Conservation (phyloP, 2,113 vertebrate genomes). For the Channa maculata region DNA sequence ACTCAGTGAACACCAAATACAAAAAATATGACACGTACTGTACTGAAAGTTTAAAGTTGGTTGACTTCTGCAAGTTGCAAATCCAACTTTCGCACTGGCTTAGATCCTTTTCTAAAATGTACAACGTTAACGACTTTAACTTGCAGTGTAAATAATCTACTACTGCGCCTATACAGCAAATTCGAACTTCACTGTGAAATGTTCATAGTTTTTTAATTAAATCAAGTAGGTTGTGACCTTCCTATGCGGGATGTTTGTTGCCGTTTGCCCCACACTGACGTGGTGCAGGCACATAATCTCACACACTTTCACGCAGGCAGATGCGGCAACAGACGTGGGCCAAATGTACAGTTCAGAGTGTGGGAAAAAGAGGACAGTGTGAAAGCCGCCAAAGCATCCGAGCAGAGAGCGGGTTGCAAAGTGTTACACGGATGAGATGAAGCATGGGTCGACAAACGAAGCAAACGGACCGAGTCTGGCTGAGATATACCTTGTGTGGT, state of each 20-base stretch:
- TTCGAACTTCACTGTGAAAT: too few species aligned
- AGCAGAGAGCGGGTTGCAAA: slow-evolving; percentile 41
- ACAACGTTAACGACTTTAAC: too few species aligned
- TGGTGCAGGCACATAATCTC: slow-evolving; percentile 1
- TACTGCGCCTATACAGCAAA: too few species aligned
- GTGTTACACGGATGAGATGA: slow-evolving; percentile 52
- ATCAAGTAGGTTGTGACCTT: slow-evolving; percentile 25
- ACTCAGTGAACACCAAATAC: too few species aligned
- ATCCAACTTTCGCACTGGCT: too few species aligned
- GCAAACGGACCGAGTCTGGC: slow-evolving; percentile 60
- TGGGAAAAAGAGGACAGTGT: slow-evolving; percentile 67
- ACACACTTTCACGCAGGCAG: slow-evolving; percentile 15
- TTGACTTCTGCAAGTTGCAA: too few species aligned
- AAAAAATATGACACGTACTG: too few species aligned
- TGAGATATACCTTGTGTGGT: slow-evolving; percentile 53
- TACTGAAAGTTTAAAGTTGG: too few species aligned
- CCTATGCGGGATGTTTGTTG: not conserved
- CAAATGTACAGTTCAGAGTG: slow-evolving; percentile 70
- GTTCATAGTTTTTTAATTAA: not conserved
- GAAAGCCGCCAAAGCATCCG: slow-evolving; percentile 52
- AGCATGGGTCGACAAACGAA: slow-evolving; percentile 50
- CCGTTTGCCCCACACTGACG: slow-evolving; percentile 17
- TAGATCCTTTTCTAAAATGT: too few species aligned
- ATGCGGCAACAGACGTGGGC: slow-evolving; percentile 53
- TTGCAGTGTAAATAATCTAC: too few species aligned